These are phyloP conservation scores for Hephaestus fuliginosus DNA, from an alignment of 2,797 vertebrate species.

Conservation along the genomic window DNA sequence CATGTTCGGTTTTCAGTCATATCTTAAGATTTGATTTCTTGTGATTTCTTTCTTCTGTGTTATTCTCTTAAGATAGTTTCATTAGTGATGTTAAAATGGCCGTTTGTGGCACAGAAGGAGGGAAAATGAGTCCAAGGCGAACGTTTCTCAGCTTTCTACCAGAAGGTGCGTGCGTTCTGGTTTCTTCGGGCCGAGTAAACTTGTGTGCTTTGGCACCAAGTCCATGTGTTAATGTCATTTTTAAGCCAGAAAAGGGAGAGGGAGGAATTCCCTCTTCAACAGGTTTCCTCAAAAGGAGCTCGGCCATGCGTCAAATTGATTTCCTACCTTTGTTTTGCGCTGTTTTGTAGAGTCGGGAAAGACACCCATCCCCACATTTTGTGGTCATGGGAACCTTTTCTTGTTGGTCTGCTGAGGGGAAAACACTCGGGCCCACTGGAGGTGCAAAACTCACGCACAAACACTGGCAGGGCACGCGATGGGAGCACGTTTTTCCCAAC, in stretches of 20 bases:
- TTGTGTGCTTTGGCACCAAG: constrained; percentile 19
- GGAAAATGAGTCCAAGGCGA: constrained; percentile 32
- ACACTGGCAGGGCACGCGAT: constrained; percentile 22
- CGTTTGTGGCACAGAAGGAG: not conserved
- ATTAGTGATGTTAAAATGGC: constrained; percentile 12
- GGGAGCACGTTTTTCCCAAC: not conserved
- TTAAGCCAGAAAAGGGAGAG: constrained; percentile 41
- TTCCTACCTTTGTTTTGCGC: constrained; percentile 76
- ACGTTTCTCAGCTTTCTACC: constrained; percentile 1
- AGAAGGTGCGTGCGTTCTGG: constrained; percentile 5
- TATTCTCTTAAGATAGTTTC: not conserved
- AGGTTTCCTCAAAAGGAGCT: constrained; percentile 74
- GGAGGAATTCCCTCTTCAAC: constrained; percentile 80
- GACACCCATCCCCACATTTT: constrained; percentile 37
- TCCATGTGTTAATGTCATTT: constrained; percentile 60
- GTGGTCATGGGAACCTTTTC: constrained; percentile 60
- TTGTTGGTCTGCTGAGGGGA: constrained; percentile 34
- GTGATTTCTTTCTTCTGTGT: not conserved
- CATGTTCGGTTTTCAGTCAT: not conserved
- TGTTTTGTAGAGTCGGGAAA: constrained; percentile 41
- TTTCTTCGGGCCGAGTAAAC: constrained; percentile 12
- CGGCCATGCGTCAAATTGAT: constrained; percentile 72
- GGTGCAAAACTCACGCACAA: constrained; percentile 31
- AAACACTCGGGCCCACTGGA: constrained; percentile 22
- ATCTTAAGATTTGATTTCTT: no score